These are phyloP conservation scores for Pseudanteris insignis DNA, from an alignment of 2,888 invertebrate species.

Conservation along the genomic window DNA sequence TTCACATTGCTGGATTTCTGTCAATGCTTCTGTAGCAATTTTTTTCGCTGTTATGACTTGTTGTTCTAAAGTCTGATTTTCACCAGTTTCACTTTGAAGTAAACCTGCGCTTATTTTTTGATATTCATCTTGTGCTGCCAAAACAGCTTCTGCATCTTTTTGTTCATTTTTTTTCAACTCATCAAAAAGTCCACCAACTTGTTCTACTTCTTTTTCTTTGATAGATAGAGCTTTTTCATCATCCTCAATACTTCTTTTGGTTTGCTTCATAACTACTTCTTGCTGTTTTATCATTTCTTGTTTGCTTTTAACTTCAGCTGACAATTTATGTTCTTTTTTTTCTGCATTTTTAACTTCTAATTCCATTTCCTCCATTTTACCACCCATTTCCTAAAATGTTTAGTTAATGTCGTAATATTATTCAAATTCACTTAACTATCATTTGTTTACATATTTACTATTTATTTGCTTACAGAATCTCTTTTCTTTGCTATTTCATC, in stretches of 20 bases:
- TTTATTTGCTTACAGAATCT: conserved; percentile 73
- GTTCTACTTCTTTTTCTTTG: conserved; percentile 72
- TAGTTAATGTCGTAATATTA: too few species aligned
- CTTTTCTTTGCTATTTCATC: conserved; percentile 73
- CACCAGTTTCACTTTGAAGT: conserved; percentile 80
- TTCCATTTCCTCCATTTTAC: conserved; percentile 74
- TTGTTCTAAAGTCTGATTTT: conserved; percentile 85
- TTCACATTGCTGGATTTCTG: conserved; percentile 79
- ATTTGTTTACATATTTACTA: conserved; percentile 1
- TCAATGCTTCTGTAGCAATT: conserved; percentile 78
- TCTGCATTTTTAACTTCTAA: conserved; percentile 72
- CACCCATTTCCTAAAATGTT: conserved; percentile 75
- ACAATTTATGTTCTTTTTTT: conserved; percentile 74
- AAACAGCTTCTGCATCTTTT: conserved; percentile 74
- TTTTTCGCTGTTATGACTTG: conserved; percentile 87
- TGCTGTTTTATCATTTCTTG: conserved; percentile 75
- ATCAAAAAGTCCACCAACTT: conserved; percentile 74
- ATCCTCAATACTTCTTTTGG: conserved; percentile 74
- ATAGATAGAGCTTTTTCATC: conserved; percentile 73
- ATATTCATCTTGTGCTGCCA: conserved; percentile 79
- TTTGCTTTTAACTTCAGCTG: conserved; percentile 73
- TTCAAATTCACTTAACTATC: too few species aligned
- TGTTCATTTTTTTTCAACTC: conserved; percentile 75
- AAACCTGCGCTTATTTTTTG: conserved; percentile 87
- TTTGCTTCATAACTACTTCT: conserved; percentile 74